These are phyloP conservation scores for Furcifer pardalis DNA, from an alignment of 2,797 vertebrate species.

Conservation along the genomic window DNA sequence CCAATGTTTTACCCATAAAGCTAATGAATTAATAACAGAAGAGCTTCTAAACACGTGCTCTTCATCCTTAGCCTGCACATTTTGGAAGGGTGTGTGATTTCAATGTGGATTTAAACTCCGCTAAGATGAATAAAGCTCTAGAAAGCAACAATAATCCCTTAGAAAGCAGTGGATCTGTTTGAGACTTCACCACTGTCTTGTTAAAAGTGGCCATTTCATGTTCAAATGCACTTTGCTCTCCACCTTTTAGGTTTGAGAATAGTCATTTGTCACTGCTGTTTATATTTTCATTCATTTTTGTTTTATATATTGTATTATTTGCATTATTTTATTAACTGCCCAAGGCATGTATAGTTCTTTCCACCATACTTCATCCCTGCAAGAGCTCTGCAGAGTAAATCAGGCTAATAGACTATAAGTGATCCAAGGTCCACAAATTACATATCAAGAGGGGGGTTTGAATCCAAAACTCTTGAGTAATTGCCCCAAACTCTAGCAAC, in stretches of 20 bases:
- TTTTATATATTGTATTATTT: too few relatives aligned
- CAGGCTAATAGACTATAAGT: too few relatives aligned
- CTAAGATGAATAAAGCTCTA: background rate
- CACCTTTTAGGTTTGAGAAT: background rate
- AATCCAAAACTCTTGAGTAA: too few relatives aligned
- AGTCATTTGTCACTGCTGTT: background rate
- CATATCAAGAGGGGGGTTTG: too few relatives aligned
- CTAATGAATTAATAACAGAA: background rate
- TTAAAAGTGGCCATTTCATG: background rate
- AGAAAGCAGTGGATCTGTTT: background rate
- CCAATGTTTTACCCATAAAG: background rate
- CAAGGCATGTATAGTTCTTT: too few relatives aligned
- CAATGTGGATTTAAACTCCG: background rate
- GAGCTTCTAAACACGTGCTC: background rate
- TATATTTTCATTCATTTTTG: too few relatives aligned
- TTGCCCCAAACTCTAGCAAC: too few relatives aligned
- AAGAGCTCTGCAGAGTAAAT: too few relatives aligned
- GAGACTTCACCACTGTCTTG: background rate
- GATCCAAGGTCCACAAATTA: too few relatives aligned
- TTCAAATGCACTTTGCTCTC: background rate
- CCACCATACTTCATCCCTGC: too few relatives aligned
- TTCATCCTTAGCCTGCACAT: background rate
- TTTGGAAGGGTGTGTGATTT: background rate
- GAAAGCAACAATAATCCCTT: background rate
- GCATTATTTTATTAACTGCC: too few relatives aligned